A percentile compares a stretch with the other conserved stretches of the same genome.
Conservation (phyloP, 2,888 invertebrate genomes). For the Xestobium rufovillosum region DNA sequence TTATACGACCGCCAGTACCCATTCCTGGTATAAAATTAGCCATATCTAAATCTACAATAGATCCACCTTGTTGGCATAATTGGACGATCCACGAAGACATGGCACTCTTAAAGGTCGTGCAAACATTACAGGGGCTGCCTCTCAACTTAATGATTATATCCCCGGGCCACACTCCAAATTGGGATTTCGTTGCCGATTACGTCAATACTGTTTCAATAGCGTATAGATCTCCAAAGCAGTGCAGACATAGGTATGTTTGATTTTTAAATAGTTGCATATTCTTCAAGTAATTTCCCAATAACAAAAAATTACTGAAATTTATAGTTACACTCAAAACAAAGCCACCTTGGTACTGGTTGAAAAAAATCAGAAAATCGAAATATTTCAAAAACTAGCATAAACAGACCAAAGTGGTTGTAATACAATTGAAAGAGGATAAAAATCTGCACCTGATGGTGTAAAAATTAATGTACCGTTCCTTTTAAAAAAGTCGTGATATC, state of each 20-base stretch:
- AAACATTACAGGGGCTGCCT: slow-evolving; percentile 65
- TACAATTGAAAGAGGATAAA: too few species aligned
- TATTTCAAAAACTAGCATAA: too few species aligned
- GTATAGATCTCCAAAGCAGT: slow-evolving; percentile 85
- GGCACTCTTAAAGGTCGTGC: slow-evolving; percentile 74
- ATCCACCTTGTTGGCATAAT: slow-evolving; percentile 66
- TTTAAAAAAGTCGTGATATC: neutral
- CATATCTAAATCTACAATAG: slow-evolving; percentile 44
- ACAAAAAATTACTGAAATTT: too few species aligned
- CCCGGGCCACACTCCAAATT: slow-evolving; percentile 86
- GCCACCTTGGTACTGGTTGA: too few species aligned
- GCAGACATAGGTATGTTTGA: slow-evolving; percentile 63
- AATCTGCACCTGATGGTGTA: too few species aligned
- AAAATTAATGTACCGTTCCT: too few species aligned
- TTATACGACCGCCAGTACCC: slow-evolving; percentile 49
- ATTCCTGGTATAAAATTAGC: slow-evolving; percentile 43
- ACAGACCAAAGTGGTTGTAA: too few species aligned
- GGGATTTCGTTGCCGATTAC: slow-evolving; percentile 90
- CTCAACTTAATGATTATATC: slow-evolving; percentile 64
- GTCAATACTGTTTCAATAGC: slow-evolving; percentile 82
- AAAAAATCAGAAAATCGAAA: too few species aligned
- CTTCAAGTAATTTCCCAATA: too few species aligned
- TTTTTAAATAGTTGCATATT: too few species aligned
- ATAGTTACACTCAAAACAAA: too few species aligned
- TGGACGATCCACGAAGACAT: slow-evolving; percentile 91